Percentiles rank a stretch among this genome's conserved stretches.
phyloP scores from a whole-genome alignment of 2,113 vertebrate species.

The Phoxinus phoxinus region DNA sequence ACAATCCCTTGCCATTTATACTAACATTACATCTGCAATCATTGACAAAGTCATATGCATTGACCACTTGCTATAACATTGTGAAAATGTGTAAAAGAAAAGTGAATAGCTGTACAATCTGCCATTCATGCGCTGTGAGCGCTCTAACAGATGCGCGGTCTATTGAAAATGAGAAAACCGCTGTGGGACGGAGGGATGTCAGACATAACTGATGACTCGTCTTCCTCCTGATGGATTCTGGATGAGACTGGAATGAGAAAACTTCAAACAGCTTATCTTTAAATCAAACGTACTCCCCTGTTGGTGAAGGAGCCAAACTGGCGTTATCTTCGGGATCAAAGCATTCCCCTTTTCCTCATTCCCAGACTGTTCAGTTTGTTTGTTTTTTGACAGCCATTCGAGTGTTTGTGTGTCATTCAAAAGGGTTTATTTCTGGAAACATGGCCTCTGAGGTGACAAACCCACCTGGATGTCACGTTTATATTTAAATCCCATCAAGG shows the following conservation, averaged over 20 bases:
- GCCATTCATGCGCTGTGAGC: background rate
- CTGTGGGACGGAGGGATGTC: conserved; percentile 8
- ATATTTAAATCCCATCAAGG: background rate
- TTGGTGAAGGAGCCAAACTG: background rate
- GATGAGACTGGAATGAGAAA: conserved; percentile 7
- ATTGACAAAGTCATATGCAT: background rate
- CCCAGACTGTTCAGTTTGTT: background rate
- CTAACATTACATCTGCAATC: background rate
- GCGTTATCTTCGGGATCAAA: background rate
- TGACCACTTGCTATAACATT: background rate
- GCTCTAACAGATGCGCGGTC: background rate
- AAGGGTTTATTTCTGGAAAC: conserved; percentile 10
- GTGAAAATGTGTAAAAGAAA: background rate
- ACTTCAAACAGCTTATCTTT: background rate
- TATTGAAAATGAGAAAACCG: background rate
- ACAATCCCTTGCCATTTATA: background rate
- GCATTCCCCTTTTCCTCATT: background rate
- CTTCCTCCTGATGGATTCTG: conserved; percentile 1
- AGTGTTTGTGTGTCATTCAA: background rate
- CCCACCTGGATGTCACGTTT: background rate
- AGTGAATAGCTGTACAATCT: background rate
- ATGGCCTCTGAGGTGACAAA: background rate
- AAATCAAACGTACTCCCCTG: background rate
- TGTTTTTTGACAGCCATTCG: conserved; percentile 3
- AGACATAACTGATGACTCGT: background rate